Evolutionary conservation across 2,888 invertebrate species (phyloP), one percentile per base, ranked within the genome.

Genomic region (Ochlodes sylvanus): DNA sequence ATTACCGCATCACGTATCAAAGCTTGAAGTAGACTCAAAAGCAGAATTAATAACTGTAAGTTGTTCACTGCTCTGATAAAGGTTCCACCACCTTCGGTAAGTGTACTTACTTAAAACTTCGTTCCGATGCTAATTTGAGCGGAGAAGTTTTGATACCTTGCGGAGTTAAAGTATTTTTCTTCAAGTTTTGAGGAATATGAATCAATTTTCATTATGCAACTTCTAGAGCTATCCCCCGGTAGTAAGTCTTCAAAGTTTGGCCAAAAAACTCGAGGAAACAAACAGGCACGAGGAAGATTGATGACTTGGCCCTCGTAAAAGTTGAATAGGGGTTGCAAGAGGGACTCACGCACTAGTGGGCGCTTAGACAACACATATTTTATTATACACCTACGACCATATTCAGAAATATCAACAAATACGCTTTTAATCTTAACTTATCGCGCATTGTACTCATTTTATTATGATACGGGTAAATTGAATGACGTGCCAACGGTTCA

Each of bases 221-320:
- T 57, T 57, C 38, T 41, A 57, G 12, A 57, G 57, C 41, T 34
- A 41, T 57, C 17, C 41, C 41, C 38, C 19, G 57, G 57, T 57
- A 41, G 17, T 19, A 19, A 52, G 58, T 58, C 58, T 58, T 58
- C 58, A 64, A 64, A 64, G 73, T 73, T 78, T 78, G 76, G 77
- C 70, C 76, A 75, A 78, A 71, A 77, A 84, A 85, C 76, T 86
- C 84, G 80, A 79, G 83, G 52, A 21, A 86, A 85, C 88, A 88
- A 87, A 83, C 83, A 81, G 73, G 70, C 72, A 66, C 72, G 70
- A 71, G 72, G 73, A 80, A 86, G 88, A 88, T 88, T 88, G 88
- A 88, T 88, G 84, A 78, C 82, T 85, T 34, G 82, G 78, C 83
- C 84, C 84, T 80, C 75, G 34, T 38, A 10, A 38, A 38, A 38